A percentile compares a stretch with the other conserved stretches of the same genome.
Evolutionary conservation across 2,797 vertebrate species (phyloP).

Genomic region (Sparus aurata): DNA sequence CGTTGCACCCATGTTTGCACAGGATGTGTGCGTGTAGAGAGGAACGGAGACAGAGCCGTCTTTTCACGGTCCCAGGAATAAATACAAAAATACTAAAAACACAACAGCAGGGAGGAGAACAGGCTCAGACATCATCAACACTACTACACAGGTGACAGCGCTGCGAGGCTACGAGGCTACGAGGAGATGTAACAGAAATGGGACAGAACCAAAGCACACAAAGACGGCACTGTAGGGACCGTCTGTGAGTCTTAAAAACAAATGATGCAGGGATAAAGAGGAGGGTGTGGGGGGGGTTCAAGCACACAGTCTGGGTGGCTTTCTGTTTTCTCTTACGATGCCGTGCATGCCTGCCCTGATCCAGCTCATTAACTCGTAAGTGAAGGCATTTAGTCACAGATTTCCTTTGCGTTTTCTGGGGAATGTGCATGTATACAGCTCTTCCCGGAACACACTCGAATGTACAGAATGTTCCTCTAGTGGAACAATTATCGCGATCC

Average conservation of each 20-base stretch:
- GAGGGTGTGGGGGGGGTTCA: slow-evolving; percentile 31
- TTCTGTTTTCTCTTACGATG: slow-evolving; percentile 26
- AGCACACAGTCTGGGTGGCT: slow-evolving; percentile 34
- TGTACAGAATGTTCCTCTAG: slow-evolving; percentile 45
- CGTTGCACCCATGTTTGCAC: slow-evolving; percentile 70
- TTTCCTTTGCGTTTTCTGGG: slow-evolving; percentile 25
- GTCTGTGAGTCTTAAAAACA: slow-evolving; percentile 12
- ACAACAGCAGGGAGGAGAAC: neutral
- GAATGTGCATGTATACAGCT: slow-evolving; percentile 41
- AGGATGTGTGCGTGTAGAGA: slow-evolving; percentile 37
- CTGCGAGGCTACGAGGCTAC: neutral
- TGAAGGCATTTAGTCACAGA: slow-evolving; percentile 71
- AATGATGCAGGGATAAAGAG: slow-evolving; percentile 41
- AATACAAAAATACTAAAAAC: neutral
- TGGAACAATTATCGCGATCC: neutral
- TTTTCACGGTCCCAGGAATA: slow-evolving; percentile 50
- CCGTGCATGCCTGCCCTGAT: slow-evolving; percentile 57
- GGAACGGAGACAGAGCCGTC: slow-evolving; percentile 66
- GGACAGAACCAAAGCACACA: slow-evolving; percentile 8
- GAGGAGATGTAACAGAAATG: neutral
- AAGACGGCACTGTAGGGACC: slow-evolving; percentile 3
- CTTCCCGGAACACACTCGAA: slow-evolving; percentile 44
- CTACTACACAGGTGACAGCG: neutral
- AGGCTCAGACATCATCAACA: neutral
- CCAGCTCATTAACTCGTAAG: slow-evolving; percentile 76